Evolutionary conservation across 2,113 vertebrate species (phyloP).

Genomic region (Brachyhypopomus occidentalis): DNA sequence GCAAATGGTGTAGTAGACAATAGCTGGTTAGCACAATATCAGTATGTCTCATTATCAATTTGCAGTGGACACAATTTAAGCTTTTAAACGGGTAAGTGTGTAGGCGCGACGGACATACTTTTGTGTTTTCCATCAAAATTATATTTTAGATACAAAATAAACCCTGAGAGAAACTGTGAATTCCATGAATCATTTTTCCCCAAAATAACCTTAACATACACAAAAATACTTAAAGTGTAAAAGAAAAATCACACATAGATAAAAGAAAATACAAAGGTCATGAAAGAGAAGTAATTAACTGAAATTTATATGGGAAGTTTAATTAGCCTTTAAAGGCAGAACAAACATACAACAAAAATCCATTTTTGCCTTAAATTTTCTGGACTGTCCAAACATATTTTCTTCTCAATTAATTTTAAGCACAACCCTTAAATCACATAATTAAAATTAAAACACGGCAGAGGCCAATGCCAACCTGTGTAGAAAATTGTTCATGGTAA

Average conservation of each 20-base stretch:
- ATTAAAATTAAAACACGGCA: constrained; percentile 29
- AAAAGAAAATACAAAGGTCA: constrained; percentile 19
- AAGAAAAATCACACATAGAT: constrained; percentile 10
- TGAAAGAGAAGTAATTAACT: constrained; percentile 35
- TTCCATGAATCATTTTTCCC: constrained; percentile 40
- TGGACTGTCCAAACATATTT: not conserved
- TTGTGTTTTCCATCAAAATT: constrained; percentile 36
- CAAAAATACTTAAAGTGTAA: constrained; percentile 32
- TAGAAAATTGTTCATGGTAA: no score
- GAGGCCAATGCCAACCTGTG: constrained; percentile 16
- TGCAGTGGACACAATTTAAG: constrained; percentile 37
- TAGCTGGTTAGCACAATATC: constrained; percentile 43
- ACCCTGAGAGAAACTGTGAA: constrained; percentile 57
- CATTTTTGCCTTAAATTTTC: constrained; percentile 6
- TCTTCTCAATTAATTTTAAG: not conserved
- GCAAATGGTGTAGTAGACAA: constrained; percentile 40
- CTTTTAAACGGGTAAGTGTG: constrained; percentile 30
- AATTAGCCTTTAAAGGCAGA: constrained; percentile 15
- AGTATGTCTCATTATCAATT: constrained; percentile 38
- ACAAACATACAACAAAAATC: constrained; percentile 29
- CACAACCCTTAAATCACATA: constrained; percentile 17
- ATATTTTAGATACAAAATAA: constrained; percentile 57
- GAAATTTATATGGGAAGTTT: constrained; percentile 31
- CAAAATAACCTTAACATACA: constrained; percentile 39
- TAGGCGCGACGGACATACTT: constrained; percentile 28